phyloP scores from a whole-genome alignment of 2,888 invertebrate genomes.

The Tenthredo mesomela region DNA sequence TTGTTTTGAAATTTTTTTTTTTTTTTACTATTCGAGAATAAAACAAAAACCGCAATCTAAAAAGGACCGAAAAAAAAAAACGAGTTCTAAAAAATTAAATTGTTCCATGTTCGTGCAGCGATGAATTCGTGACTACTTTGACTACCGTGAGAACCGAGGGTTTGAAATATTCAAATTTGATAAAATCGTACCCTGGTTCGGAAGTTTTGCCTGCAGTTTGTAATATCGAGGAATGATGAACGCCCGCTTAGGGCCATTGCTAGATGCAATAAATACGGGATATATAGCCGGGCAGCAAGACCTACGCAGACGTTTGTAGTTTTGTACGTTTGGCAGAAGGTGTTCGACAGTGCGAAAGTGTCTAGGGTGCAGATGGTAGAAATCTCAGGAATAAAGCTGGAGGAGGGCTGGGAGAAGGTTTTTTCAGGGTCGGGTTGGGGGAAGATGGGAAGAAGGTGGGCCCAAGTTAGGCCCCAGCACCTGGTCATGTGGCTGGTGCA shows the following conservation, averaged over 20 bases:
- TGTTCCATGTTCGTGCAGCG: neutral
- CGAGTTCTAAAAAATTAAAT: neutral
- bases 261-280: constrained; percentile 9
- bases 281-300: neutral
- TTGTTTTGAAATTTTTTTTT: neutral
- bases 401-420: constrained; percentile 54
- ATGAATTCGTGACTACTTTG: neutral
- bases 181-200: neutral
- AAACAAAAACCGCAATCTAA: neutral
- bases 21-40: neutral
- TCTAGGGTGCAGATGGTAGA: constrained; percentile 70
- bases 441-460: constrained; percentile 55
- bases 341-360: constrained; percentile 49
- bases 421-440: constrained; percentile 52
- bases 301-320: constrained; percentile 24
- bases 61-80: neutral
- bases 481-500: constrained; percentile 73
- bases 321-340: constrained; percentile 51
- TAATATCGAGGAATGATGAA: constrained; percentile 49
- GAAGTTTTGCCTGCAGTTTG: neutral
- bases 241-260: constrained; percentile 15
- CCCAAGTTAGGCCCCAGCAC: constrained; percentile 66
- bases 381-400: constrained; percentile 69
- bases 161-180: neutral
- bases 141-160: neutral